Evolutionary conservation across 92 coral and sea anemone species (phyloP), one percentile per base, ranked within the genome.

Genomic region (Palythoa heliodiscus): DNA sequence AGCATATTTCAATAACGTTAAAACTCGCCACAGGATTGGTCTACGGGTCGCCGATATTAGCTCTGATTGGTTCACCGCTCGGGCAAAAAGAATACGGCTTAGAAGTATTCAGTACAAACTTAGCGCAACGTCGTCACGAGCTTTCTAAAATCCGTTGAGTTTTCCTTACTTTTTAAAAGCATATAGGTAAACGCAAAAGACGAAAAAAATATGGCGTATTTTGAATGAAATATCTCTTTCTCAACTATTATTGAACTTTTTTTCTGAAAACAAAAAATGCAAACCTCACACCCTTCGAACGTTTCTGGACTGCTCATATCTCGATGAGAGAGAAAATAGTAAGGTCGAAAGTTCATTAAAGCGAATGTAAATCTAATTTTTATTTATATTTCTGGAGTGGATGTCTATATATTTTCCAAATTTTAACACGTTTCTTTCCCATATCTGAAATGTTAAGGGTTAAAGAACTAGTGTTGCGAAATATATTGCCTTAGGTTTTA

Each of bases 1-100:
- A 66, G 98, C 98, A 90, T 83, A 94, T 92, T 93, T 94, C 98
- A 92, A 92, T 90, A 90, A 93, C 93, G 77, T 85, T 86, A 68
- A 86, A 86, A 87, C 84, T 67, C 61, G 93, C 81, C 73, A 69
- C 86, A 68, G 75, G 95, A 94, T 94, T 94, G 98, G 98, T 73
- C 86, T 66, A 90, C 5, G 75, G 15, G 60, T 47, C 22, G 40
- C 47, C 58, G 66, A 66, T 80, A 67, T 67, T 50, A 50, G 84
- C 47, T 80, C 74, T 80, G 84, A 80, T 80, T 80, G 84, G 84
- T 6, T 67, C 84, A 29, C 25, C 50, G 38, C 23, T 80, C 58
- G 43, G 57, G 61, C 84, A 22, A 67, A 77, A 78, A 80, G 84
- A 80, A 64, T 66, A 80, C 72, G 84, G 73, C 72, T 80, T 64